Conservation (phyloP, 1,140 invertebrate genomes). For the Drosophila quadrilineata region DNA sequence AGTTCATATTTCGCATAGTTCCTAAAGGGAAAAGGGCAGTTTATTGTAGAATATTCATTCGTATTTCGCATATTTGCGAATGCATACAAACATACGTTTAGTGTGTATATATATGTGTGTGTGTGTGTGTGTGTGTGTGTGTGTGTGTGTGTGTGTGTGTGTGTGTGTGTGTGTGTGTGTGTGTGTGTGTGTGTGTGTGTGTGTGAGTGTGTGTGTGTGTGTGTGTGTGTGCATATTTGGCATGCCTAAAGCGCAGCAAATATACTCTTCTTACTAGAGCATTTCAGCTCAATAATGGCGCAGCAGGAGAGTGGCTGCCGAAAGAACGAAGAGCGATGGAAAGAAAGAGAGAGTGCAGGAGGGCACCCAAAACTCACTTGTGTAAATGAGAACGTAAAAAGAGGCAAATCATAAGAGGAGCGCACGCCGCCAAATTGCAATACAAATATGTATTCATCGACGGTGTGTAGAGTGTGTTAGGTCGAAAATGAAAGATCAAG, state of each 20-base stretch:
- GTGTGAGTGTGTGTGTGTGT: conserved; percentile 12
- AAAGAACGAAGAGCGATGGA: not conserved
- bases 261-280: too few species aligned
- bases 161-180: conserved; percentile 24
- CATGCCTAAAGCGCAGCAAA: conserved; percentile 25
- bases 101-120: too few species aligned
- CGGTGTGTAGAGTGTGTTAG: conserved; percentile 6
- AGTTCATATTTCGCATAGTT: conserved; percentile 15
- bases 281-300: conserved; percentile 53
- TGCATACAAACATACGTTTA: not conserved
- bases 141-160: conserved; percentile 1
- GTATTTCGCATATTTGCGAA: conserved; percentile 33
- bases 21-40: conserved; percentile 3
- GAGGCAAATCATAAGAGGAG: conserved; percentile 76
- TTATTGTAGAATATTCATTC: conserved; percentile 30
- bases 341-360: not conserved
- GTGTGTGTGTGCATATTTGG: conserved; percentile 40
- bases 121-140: conserved; percentile 35
- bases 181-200: conserved; percentile 35
- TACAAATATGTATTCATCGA: conserved; percentile 71
- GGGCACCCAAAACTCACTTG: conserved; percentile 59
- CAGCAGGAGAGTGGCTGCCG: conserved; percentile 44
- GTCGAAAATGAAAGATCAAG: too few species aligned
- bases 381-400: conserved; percentile 77
- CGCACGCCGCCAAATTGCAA: conserved; percentile 75